phyloP scores from a whole-genome alignment of 1,140 invertebrate genomes.

The Drosophila chauvacae region DNA sequence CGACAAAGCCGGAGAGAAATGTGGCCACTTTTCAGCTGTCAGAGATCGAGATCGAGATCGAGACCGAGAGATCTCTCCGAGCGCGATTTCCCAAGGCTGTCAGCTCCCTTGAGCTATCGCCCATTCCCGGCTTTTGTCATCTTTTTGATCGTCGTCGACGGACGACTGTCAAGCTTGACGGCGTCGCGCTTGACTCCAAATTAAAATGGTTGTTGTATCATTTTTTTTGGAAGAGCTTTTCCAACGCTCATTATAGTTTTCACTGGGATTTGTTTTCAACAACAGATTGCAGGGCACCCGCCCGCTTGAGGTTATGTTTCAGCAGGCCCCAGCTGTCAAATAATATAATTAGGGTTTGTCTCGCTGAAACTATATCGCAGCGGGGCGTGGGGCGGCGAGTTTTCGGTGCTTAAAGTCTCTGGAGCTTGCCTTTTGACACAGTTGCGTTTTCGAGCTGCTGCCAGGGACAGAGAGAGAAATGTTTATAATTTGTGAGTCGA shows the following conservation, averaged over 20 bases:
- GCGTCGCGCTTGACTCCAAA: slow-evolving; percentile 71
- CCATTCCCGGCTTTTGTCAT: slow-evolving; percentile 67
- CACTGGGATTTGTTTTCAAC: slow-evolving; percentile 55
- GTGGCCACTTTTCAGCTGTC: slow-evolving; percentile 79
- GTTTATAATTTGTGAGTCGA: slow-evolving; percentile 70
- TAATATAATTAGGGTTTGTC: slow-evolving; percentile 76
- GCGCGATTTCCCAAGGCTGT: slow-evolving; percentile 71
- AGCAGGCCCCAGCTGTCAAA: slow-evolving; percentile 62
- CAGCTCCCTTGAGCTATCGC: slow-evolving; percentile 61
- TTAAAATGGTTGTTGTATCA: slow-evolving; percentile 49
- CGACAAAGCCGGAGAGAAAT: slow-evolving; percentile 73
- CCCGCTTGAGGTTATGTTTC: slow-evolving; percentile 64
- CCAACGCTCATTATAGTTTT: slow-evolving; percentile 73
- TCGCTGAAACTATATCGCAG: slow-evolving; percentile 68
- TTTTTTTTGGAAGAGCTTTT: slow-evolving; percentile 56
- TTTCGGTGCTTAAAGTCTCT: slow-evolving; percentile 12
- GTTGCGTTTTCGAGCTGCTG: slow-evolving; percentile 51
- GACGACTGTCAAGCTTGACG: slow-evolving; percentile 71
- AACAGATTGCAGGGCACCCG: slow-evolving; percentile 53
- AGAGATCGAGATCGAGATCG: slow-evolving; percentile 39
- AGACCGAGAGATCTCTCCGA: slow-evolving; percentile 20
- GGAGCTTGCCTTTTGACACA: slow-evolving; percentile 65
- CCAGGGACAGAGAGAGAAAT: slow-evolving; percentile 47
- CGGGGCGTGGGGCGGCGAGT: slow-evolving; percentile 17
- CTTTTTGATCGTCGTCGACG: slow-evolving; percentile 61